Evolutionary conservation across 2,797 vertebrate species (phyloP).

Genomic region (Cirrhinus mrigala): DNA sequence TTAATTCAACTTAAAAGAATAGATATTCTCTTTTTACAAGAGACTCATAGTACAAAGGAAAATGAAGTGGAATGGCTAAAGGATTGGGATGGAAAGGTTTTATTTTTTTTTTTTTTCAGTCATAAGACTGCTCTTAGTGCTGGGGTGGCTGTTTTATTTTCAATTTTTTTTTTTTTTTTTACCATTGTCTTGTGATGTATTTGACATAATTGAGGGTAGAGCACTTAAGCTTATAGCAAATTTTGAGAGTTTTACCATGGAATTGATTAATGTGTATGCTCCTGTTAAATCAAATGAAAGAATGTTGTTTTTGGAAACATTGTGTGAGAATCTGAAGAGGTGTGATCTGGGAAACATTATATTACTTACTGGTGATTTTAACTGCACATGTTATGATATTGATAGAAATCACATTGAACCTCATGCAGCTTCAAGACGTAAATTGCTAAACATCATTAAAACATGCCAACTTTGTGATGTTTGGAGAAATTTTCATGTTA

Average conservation of each 20-base stretch:
- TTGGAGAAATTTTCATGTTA: neutral
- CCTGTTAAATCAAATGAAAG: neutral
- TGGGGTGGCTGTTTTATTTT: constrained; percentile 7
- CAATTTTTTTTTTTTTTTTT: no score
- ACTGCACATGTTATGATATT: no score
- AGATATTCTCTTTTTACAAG: neutral
- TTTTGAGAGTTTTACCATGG: neutral
- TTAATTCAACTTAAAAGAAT: neutral
- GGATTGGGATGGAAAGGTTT: neutral
- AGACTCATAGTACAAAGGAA: neutral
- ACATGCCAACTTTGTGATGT: no score
- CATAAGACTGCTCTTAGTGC: neutral
- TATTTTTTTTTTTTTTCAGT: no score
- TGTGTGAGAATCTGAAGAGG: neutral
- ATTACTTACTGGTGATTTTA: no score
- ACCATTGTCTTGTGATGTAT: neutral
- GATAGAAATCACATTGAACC: constrained; percentile 22
- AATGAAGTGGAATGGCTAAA: neutral
- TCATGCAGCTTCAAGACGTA: neutral
- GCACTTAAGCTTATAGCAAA: neutral
- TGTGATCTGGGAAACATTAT: no score
- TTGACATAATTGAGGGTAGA: neutral
- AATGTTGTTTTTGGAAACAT: neutral
- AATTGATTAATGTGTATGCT: constrained; percentile 8
- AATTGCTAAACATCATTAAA: neutral